Conservation (phyloP, 2,113 vertebrate genomes). For the Motacilla alba region DNA sequence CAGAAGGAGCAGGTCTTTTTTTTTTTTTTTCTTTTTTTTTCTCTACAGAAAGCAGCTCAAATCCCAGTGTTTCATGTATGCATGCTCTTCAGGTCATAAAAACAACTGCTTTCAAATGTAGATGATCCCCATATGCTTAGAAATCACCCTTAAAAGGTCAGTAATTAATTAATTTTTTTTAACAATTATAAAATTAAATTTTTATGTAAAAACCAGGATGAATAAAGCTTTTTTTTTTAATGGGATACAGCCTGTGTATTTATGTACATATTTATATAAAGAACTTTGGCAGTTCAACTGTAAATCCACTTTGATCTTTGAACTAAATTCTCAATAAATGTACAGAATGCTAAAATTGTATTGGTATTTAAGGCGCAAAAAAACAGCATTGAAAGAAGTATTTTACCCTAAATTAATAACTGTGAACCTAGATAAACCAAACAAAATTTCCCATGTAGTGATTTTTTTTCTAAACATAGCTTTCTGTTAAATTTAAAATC, state of each 20-base stretch:
- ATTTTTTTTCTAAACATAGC: neutral
- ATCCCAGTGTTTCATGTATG: neutral
- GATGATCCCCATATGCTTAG: constrained; percentile 10
- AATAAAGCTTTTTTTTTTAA: neutral
- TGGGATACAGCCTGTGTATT: neutral
- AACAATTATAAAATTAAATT: neutral
- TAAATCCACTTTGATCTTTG: neutral
- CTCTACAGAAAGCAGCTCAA: neutral
- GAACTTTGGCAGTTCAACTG: neutral
- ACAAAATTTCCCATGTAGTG: neutral
- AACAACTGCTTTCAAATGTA: constrained; percentile 26
- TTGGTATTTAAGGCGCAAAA: neutral
- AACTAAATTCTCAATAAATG: neutral
- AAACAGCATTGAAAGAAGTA: neutral
- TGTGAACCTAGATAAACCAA: neutral
- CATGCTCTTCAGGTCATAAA: neutral
- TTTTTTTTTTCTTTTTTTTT: neutral
- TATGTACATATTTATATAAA: neutral
- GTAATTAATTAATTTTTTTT: constrained; percentile 9
- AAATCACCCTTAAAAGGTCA: constrained; percentile 7
- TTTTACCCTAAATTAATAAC: neutral
- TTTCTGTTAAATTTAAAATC: neutral
- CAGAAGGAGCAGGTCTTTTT: neutral
- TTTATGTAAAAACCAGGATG: neutral
- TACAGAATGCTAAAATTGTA: neutral